These are phyloP conservation scores for Umimayanthus kanabou DNA, from an alignment of 92 coral and sea anemone species.

Conservation along the genomic window DNA sequence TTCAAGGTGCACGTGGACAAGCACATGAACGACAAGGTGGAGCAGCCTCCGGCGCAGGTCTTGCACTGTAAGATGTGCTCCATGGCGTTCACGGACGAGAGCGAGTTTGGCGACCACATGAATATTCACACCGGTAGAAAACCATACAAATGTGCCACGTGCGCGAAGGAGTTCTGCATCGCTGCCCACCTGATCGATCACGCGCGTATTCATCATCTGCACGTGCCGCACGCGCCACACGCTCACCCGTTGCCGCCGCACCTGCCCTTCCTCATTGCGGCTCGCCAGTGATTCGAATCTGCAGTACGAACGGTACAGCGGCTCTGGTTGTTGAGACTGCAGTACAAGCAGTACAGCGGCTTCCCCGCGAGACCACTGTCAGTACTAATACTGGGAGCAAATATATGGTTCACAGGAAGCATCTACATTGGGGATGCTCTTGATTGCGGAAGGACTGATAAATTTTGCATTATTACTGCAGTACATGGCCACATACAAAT, in stretches of 20 bases:
- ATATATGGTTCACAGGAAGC: neutral
- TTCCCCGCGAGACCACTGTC: neutral
- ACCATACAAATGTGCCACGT: constrained; percentile 82
- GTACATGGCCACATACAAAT: too few relatives aligned
- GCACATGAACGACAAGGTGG: constrained; percentile 58
- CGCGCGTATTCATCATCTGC: constrained; percentile 61
- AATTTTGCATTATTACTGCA: too few relatives aligned
- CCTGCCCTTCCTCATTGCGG: constrained; percentile 35
- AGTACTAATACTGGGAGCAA: neutral
- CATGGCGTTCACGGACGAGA: constrained; percentile 60
- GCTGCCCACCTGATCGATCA: constrained; percentile 85
- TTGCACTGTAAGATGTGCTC: constrained; percentile 88
- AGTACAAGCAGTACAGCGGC: neutral
- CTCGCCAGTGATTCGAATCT: constrained; percentile 13
- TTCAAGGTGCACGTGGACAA: constrained; percentile 67
- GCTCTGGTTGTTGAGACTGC: neutral
- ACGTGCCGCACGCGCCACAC: constrained; percentile 16
- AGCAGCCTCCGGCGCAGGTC: constrained; percentile 41
- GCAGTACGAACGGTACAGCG: neutral
- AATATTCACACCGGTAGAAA: constrained; percentile 75
- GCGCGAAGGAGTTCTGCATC: constrained; percentile 79
- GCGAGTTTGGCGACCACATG: constrained; percentile 83
- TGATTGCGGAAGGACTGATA: neutral
- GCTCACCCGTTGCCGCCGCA: constrained; percentile 14
- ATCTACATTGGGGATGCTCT: neutral